Evolutionary conservation across 23 tunicate species (phyloP), one percentile per base, ranked within the genome.

Genomic region (Styela plicata): DNA sequence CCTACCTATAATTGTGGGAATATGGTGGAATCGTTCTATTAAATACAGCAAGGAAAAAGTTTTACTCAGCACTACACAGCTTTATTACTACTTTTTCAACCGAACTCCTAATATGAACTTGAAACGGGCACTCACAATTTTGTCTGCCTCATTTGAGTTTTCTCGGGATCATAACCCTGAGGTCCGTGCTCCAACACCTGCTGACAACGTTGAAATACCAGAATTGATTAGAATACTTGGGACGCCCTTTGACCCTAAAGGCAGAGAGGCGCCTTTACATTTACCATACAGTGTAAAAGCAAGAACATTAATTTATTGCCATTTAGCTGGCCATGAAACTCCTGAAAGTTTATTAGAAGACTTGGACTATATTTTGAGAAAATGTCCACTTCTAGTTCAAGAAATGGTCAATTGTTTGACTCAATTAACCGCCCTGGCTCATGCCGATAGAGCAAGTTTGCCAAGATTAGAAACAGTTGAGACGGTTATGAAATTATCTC

Each of bases 21-120:
- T 82, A 18, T 96, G 99, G 99, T 96, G 99, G 99, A 85, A 96
- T 73, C 63, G 89, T 23, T 96, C 99, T 1, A 96, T 96, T 2
- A 92, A 91, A 73, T 96, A 91, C 88, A 96, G 94, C 82, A 87
- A 87, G 65, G 99, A 96, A 79, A 79, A 92, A 78, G 99, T 96
- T 33, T 79, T 96, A 63, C 77, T 96, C 22, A 85, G 94, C 78
- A 96, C 99, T 31, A 96, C 99, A 13, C 96, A 96, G 53, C 69
- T 96, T 24, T 96, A 80, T 78, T 88, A 85, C 69, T 83, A 84
- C 31, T 96, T 87, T 62, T 74, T 96, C 23, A 91, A 91, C 73
- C 91, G 83, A 80, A 96, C 97, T 28, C 97, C 99, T 16, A 91
- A 84, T 69, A 91, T 96, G 97, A 84, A 87, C 29, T 37, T 92